Base-by-base conservation (phyloP, 2,113 vertebrate genomes). In the Salvelinus fontinalis region DNA sequence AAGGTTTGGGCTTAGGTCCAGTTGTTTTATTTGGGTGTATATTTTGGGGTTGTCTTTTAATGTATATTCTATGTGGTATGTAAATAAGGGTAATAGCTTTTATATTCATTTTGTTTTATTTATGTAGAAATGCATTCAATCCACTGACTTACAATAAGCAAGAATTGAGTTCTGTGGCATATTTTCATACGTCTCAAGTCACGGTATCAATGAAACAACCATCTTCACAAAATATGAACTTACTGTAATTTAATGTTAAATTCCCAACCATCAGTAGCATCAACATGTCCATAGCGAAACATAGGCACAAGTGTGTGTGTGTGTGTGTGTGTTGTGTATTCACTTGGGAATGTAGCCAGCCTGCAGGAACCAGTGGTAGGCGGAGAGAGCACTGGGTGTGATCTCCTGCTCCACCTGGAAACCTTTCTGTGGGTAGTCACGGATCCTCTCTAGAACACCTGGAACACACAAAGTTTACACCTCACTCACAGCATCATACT, bases 351-450 rank as follows among this genome's bases (percentile, higher is more conserved):
- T 68, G 76, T 85, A 83, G 18, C 79, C 83, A 39, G 79, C 71
- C 57, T 76, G 66, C 9, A 86, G 62, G 57, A 88, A 59, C 78
- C 84, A 81, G 14, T 79, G 49, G 54, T 84, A 85, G 59, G 79
- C 78, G 7, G 39, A 54, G 8, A 80, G 24, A 49, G 67, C 78
- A 22, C 80, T 72, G 14, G 69, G 51, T 16, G 75, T 67, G 16
- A 85, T 75, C 59, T 84, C 79, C 77, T 82, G 85, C 57, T 86
- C 64, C 26, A 87, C 76, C 62, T 88, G 84, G 51, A 79, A 81
- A 22, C 81, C 82, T 73, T 75, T 81, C 24, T 62, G 54, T 12
- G 78, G 83, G 72, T 78, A 83, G 71, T 85, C 80, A 1, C 14
- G 16, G 48, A 84, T 83, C 68, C 71, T 72, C 67, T 86, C 70